These are phyloP conservation scores for Hydrocynus forskahlii DNA, from an alignment of 2,797 vertebrate species.

Conservation along the genomic window DNA sequence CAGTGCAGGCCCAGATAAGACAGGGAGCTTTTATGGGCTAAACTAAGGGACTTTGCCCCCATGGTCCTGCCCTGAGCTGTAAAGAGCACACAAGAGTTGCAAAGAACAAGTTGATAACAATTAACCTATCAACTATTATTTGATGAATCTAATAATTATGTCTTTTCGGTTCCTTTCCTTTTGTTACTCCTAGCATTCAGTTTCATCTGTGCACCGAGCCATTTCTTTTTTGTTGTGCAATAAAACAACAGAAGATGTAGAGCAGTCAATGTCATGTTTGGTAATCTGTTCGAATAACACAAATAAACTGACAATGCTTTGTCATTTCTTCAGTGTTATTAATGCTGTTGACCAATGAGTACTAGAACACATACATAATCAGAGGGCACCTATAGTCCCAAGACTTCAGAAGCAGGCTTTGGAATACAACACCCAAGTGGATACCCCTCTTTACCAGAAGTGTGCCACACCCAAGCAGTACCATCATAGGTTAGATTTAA, in stretches of 20 bases:
- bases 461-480: constrained; percentile 22
- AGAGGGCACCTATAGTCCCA: not conserved
- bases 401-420: not conserved
- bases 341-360: too few relatives aligned
- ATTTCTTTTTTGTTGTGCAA: not conserved
- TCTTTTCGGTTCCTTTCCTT: not conserved
- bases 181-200: not conserved
- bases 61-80: constrained; percentile 15
- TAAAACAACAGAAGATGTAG: not conserved
- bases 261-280: not conserved
- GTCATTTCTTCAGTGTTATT: not conserved
- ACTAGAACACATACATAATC: too few relatives aligned
- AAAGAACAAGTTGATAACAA: not conserved
- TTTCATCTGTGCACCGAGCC: not conserved
- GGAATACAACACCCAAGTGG: not conserved
- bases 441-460: not conserved
- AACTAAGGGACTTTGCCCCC: constrained; percentile 29
- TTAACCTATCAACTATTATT: not conserved
- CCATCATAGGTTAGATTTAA: constrained; percentile 15
- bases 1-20: constrained; percentile 28
- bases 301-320: not conserved
- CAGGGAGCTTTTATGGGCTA: constrained; percentile 18
- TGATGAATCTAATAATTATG: not conserved
- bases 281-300: not conserved
- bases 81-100: not conserved